Evolutionary conservation across 2,888 invertebrate species (phyloP).

Genomic region (Eristalinus aeneus): DNA sequence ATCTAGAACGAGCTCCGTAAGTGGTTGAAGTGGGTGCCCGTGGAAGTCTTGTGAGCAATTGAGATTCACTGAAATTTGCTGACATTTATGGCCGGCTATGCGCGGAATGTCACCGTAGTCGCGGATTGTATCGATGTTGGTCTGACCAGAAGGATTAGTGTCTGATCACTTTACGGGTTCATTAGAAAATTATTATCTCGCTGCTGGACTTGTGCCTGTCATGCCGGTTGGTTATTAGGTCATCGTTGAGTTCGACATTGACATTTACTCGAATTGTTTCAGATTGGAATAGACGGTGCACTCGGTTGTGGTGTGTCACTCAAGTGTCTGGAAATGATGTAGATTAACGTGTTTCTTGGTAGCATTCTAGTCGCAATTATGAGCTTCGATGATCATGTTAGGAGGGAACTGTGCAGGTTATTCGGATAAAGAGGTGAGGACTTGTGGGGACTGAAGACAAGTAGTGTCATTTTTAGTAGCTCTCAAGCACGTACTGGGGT

Average conservation of each 20-base stretch:
- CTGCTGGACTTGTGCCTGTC: background rate
- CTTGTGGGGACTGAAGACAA: no score
- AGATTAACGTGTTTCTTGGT: background rate
- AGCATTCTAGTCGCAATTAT: no score
- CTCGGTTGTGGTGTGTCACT: background rate
- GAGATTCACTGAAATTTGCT: conserved; percentile 20
- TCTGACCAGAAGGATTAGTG: background rate
- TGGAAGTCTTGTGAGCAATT: conserved; percentile 26
- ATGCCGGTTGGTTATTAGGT: background rate
- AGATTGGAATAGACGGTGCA: background rate
- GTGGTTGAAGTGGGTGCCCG: conserved; percentile 1
- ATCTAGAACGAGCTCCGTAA: conserved; percentile 6
- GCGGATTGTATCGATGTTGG: background rate
- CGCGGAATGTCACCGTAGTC: conserved; percentile 22
- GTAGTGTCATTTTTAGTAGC: no score
- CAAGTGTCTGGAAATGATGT: background rate
- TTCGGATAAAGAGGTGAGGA: no score
- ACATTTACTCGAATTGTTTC: background rate
- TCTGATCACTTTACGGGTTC: background rate
- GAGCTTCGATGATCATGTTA: no score
- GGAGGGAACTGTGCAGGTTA: no score
- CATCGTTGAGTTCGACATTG: background rate
- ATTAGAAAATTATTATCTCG: background rate
- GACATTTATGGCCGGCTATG: conserved; percentile 39
- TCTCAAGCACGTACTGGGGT: no score